Evolutionary conservation across 2,888 invertebrate species (phyloP).

Genomic region (Chaitophorus viminalis): DNA sequence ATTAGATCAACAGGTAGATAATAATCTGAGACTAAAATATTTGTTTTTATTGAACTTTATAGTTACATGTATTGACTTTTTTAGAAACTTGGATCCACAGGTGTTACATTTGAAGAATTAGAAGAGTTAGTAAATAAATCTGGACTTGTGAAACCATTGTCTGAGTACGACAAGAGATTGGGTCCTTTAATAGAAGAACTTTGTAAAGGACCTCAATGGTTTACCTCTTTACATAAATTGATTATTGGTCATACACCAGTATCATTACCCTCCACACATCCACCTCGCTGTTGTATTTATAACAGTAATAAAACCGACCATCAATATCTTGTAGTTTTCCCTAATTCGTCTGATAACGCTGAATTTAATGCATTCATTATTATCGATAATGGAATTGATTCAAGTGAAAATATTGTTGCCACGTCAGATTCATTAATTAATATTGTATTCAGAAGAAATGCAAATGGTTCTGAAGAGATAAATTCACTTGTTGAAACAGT

Average conservation of each 20-base stretch:
- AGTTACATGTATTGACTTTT: not conserved
- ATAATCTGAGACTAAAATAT: not conserved
- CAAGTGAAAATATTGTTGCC: not conserved
- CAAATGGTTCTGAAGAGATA: not conserved
- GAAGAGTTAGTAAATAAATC: constrained; percentile 33
- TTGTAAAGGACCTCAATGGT: constrained; percentile 38
- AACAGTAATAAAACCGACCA: constrained; percentile 20
- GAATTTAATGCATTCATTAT: constrained; percentile 40
- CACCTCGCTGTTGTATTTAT: constrained; percentile 23
- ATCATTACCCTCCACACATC: not conserved
- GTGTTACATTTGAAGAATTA: constrained; percentile 1
- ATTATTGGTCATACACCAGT: not conserved
- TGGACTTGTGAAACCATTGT: constrained; percentile 21
- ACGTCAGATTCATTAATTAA: not conserved
- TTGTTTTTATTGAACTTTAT: not conserved
- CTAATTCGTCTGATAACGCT: not conserved
- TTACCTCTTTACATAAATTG: constrained; percentile 15
- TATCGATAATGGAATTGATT: constrained; percentile 19
- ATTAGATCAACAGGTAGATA: constrained; percentile 26
- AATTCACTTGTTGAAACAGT: constrained; percentile 19
- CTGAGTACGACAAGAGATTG: not conserved
- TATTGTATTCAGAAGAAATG: constrained; percentile 25
- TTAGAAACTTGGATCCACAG: constrained; percentile 15
- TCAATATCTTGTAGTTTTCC: constrained; percentile 47
- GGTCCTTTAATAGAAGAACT: not conserved